Evolutionary conservation across 1,140 invertebrate genomes (phyloP), one percentile per base, ranked within the genome.

Genomic region (Patella vulgata): DNA sequence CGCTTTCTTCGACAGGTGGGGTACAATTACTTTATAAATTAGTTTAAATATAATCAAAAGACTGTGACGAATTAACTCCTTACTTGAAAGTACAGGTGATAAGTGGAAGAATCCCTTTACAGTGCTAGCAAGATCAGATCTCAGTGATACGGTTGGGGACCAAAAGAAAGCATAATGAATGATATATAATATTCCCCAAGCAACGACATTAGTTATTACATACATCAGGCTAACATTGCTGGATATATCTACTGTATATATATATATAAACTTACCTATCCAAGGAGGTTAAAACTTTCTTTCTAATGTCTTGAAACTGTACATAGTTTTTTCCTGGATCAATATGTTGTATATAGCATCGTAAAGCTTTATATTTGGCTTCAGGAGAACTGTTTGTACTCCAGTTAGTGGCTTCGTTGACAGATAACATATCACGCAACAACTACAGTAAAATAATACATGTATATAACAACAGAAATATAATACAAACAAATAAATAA

Each of bases 381-480:
- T 73, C 64, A 17, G 63, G 52, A 28, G 69, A 73, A 12, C 69
- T 53, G 50, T 68, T 65, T 11, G 51, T 62, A 12, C 64, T 73
- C 77, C 78, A 83, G 56, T 71, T 62, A 9, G 78, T 82, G 25
- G 75, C 69, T 50, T 83, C 81, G 59, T 69, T 75, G 0, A 83
- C 77, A 5, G 77, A 66, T n/a, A 79, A 50, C 69, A 83, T 76
- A 46, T 83, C 81, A 36, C 70, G 71, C 14, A 83, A 70, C 47
- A 82, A 52, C 80, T 83, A 52, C 3, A 75, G 63, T 19, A 66
- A 36, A 55, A 55, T 46, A 48, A 50, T 28, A 50, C 33, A 59
- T 39, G 23, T 63, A 21, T 1, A 30, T 28, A 56, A 9, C 23
- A n/a, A 51, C 14, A n/a, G 5, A 23, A 3, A 52, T 23, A n/a